Evolutionary conservation across 1,140 invertebrate genomes (phyloP).

Genomic region (Pentalonia nigronervosa): DNA sequence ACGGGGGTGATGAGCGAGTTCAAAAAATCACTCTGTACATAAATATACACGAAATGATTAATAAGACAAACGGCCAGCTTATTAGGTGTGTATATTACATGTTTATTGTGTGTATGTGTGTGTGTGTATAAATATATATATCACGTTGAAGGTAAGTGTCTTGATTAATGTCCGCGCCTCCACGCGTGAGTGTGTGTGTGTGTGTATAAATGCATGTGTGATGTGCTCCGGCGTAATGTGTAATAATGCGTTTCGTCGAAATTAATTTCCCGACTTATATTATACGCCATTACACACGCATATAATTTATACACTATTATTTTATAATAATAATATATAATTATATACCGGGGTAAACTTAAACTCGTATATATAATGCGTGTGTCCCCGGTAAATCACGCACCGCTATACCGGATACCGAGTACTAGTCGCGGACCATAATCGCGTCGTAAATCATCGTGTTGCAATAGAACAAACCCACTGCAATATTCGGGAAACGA

Average conservation of each 20-base stretch:
- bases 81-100: background rate
- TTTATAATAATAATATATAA: background rate
- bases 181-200: background rate
- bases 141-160: background rate
- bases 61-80: background rate
- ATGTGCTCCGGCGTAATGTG: background rate
- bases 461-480: background rate
- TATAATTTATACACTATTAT: conserved; percentile 11
- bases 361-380: background rate
- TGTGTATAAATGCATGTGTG: background rate
- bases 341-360: background rate
- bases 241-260: conserved; percentile 11
- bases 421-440: background rate
- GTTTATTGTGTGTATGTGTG: background rate
- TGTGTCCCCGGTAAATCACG: background rate
- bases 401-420: background rate
- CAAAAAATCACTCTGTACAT: too few species aligned
- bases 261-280: background rate
- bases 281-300: background rate
- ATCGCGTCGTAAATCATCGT: background rate
- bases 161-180: conserved; percentile 3
- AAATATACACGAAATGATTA: background rate
- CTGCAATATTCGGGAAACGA: background rate
- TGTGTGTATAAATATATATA: too few species aligned
- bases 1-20: too few species aligned